Conservation (phyloP, 1,140 invertebrate species). For the Colletes latitarsis region DNA sequence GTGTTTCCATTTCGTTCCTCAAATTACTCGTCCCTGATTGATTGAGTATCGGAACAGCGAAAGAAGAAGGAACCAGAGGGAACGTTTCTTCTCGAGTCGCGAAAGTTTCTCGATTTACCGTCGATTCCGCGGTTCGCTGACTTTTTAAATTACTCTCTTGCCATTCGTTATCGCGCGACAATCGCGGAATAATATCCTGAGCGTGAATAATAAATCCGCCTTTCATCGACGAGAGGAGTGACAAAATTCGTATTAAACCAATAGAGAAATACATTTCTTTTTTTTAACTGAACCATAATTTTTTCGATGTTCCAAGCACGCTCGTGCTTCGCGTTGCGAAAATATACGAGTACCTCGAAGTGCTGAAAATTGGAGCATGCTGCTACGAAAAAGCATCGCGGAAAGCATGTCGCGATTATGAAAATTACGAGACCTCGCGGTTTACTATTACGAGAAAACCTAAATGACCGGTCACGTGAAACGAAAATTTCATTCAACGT, state of each 20-base stretch:
- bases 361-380: background rate
- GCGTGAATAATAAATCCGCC: conserved; percentile 1
- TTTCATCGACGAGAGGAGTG: background rate
- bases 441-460: background rate
- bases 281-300: background rate
- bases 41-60: background rate
- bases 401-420: background rate
- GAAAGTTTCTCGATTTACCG: conserved; percentile 59
- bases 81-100: conserved; percentile 1
- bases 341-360: no score
- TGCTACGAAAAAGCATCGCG: background rate
- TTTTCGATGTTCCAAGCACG: no score
- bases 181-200: background rate
- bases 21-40: background rate
- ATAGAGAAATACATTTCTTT: background rate
- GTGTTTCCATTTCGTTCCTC: background rate
- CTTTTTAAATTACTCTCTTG: conserved; percentile 46
- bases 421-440: conserved; percentile 11
- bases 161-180: conserved; percentile 7
- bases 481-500: background rate
- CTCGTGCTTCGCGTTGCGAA: no score
- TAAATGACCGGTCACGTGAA: background rate
- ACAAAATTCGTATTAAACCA: background rate
- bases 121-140: conserved; percentile 42
- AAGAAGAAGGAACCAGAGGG: background rate